Percentiles rank a stretch among this genome's conserved stretches.
phyloP scores from a whole-genome alignment of 2,888 invertebrate species.

The Synergus itoensis region DNA sequence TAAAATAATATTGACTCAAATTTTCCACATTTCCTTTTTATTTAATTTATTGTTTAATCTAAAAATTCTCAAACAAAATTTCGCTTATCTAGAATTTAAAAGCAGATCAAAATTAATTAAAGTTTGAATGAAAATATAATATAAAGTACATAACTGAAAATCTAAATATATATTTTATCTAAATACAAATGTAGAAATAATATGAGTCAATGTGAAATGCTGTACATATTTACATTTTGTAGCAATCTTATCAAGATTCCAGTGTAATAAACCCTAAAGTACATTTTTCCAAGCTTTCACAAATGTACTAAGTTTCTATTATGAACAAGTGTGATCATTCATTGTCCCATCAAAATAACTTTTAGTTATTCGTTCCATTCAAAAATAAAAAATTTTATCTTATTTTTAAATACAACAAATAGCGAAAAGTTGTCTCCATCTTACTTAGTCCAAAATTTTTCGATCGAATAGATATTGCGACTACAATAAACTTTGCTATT shows the following conservation, averaged over 20 bases:
- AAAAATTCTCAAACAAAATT: neutral
- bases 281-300: neutral
- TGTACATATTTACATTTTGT: slow-evolving; percentile 57
- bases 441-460: neutral
- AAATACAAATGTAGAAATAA: neutral
- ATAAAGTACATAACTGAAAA: neutral
- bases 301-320: neutral
- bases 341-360: too few species aligned
- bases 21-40: neutral
- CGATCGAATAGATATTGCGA: neutral
- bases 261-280: neutral
- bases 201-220: slow-evolving; percentile 31
- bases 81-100: neutral
- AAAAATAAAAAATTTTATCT: neutral
- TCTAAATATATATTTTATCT: neutral
- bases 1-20: neutral
- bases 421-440: neutral
- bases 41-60: neutral
- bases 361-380: too few species aligned
- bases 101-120: neutral
- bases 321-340: neutral
- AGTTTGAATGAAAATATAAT: neutral
- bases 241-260: neutral
- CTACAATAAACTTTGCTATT: neutral
- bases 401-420: neutral